A percentile compares a stretch with the other conserved stretches of the same genome.
Evolutionary conservation across 2,113 vertebrate genomes (phyloP).

Genomic region (Canis aureus): DNA sequence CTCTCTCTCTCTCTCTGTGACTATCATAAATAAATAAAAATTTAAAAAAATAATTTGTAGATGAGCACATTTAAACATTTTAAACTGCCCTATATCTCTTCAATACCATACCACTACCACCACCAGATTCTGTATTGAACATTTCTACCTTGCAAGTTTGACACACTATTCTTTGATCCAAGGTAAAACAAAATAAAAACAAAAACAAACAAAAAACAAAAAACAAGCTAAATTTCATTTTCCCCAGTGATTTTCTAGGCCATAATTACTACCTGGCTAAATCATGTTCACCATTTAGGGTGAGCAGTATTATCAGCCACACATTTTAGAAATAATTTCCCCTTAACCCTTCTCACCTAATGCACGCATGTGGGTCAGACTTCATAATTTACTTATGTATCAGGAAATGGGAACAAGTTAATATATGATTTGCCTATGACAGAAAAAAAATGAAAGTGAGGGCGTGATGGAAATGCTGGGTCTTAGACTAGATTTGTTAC

Average conservation of each 20-base stretch:
- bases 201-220: neutral
- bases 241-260: neutral
- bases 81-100: neutral
- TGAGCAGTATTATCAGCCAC: neutral
- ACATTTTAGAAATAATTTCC: neutral
- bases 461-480: neutral
- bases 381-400: constrained; percentile 39
- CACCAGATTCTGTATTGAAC: neutral
- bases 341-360: neutral
- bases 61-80: neutral
- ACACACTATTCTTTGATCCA: neutral
- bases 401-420: neutral
- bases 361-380: neutral
- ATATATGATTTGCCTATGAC: neutral
- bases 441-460: neutral
- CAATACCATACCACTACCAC: neutral
- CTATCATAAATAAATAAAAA: no score
- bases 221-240: constrained; percentile 3
- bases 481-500: neutral
- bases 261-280: constrained; percentile 9
- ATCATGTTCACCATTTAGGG: neutral
- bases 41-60: neutral
- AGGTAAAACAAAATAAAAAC: neutral
- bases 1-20: no score
- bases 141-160: neutral